Evolutionary conservation across 2,113 vertebrate species (phyloP).

Genomic region (Neogobius melanostomus): DNA sequence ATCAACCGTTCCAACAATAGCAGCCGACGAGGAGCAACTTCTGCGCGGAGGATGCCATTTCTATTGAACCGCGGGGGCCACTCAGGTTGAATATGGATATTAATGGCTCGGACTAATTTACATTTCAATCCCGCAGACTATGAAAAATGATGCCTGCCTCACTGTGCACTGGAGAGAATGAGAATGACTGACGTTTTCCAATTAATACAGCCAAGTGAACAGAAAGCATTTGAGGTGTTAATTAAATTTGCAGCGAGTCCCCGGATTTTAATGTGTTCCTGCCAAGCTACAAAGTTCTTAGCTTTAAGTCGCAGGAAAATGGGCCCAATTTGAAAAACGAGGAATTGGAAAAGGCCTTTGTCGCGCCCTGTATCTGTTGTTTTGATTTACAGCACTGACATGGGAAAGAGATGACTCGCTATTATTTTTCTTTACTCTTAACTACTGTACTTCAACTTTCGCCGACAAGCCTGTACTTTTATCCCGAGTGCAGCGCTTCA

Average conservation of each 20-base stretch:
- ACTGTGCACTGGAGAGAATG: conserved; percentile 27
- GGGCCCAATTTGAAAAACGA: no score
- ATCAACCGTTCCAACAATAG: background rate
- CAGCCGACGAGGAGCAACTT: conserved; percentile 8
- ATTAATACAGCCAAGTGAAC: conserved; percentile 51
- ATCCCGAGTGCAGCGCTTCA: no score
- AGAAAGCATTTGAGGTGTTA: conserved; percentile 50
- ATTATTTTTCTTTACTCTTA: no score
- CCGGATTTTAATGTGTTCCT: no score
- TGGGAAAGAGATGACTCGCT: no score
- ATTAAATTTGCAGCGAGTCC: conserved; percentile 37
- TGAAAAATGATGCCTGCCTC: conserved; percentile 43
- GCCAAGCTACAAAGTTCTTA: no score
- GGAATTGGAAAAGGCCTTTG: no score
- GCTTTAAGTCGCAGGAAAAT: no score
- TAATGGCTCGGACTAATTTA: conserved; percentile 46
- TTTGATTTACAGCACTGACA: no score
- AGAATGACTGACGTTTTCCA: conserved; percentile 65
- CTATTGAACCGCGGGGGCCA: conserved; percentile 38
- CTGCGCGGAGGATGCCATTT: conserved; percentile 27
- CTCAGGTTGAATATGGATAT: conserved; percentile 41
- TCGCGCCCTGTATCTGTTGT: no score
- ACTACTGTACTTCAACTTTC: no score
- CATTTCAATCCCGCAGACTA: conserved; percentile 47
- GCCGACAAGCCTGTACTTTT: no score